Base-by-base conservation (phyloP, 2,113 vertebrate genomes). In the Eupsittula cactorum region DNA sequence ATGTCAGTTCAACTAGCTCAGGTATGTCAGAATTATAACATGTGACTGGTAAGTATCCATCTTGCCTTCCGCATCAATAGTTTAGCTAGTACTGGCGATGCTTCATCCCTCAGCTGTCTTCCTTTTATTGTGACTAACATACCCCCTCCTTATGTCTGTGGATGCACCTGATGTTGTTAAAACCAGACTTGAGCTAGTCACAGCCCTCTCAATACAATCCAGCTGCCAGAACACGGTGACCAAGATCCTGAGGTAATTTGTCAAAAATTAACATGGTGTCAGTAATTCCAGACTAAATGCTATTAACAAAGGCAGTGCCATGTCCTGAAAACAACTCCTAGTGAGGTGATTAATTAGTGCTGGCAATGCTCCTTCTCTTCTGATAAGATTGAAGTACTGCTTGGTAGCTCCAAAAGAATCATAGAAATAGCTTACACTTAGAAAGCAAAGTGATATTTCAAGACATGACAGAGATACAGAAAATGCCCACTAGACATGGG, bases 181-280 rank as follows among this genome's bases (percentile, higher is more conserved):
- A 68, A 31, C 8, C 57, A 33, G 27, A 57, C 19, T 23, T 79
- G 35, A 75, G 50, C 6, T 20, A 59, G 24, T 65, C 59, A 27
- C 70, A 71, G 25, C 53, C 69, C 46, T 81, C 50, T 73, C 67
- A 49, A 35, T 52, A 19, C 60, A 9, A 76, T 41, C 28, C 53
- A 87, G 49, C 57, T 80, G 73, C 57, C 73, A 82, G 11, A 46
- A 20, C 52, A 80, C 35, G 21, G 46, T 73, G 67, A 91, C 74
- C 70, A 87, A 75, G 42, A 69, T 87, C 42, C 50, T 82, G 46
- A 13, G 59, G 70, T 83, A 90, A 93, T 94, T 85, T 87, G 46
- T 95, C 85, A 96, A 90, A 95, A 95, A 82, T 74, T 95, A 91
- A 71, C 46, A 35, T 9, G 17, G 21, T 93, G 90, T 80, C 80